Base-by-base conservation (phyloP, 1,140 invertebrate genomes). In the Homarus americanus region DNA sequence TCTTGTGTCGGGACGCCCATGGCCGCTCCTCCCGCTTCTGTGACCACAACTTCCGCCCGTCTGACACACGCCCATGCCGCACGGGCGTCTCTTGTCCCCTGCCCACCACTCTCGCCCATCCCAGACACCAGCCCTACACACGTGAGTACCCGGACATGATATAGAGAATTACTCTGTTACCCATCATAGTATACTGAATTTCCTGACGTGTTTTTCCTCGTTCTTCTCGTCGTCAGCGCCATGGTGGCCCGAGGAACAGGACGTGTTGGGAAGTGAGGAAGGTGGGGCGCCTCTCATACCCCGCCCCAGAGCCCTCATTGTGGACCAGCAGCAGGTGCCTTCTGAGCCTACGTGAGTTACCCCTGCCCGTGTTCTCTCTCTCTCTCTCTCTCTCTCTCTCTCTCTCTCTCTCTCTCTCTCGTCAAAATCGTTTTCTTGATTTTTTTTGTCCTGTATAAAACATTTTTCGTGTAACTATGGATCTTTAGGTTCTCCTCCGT, bases 1-100 rank as follows among this genome's bases (percentile, higher is more conserved):
- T 98, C n/a, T 96, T 97, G 93, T 98, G 97, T 94, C 95, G 96
- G 5, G 95, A 96, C 94, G 95, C 93, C 3, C 85, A 92, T 7
- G 94, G 94, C 88, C 94, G 94, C 41, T 94, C 95, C n/a, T 95
- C 95, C 69, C 94, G 94, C 38, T 94, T 94, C 76, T 96, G 96
- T 92, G 95, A 96, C 75, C 93, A 93, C 17, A 82, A 93, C 17
- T 93, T 94, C 78, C 95, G 96, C 93, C 97, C 97, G 2, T 15
- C 95, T 36, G 95, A 95, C 76, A 96, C 95, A 34, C 95, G 96
- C 92, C 94, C 95, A 17, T 97, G 96, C 93, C 95, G 95, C 24
- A 96, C 96, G 24, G 96, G 96, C 5, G 96, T 96, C 72, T 94
- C 95, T 49, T 97, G 97, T 92, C 94, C 94, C 5, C 87, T 44